phyloP scores from a whole-genome alignment of 2,113 vertebrate genomes.

The Tyto alba region DNA sequence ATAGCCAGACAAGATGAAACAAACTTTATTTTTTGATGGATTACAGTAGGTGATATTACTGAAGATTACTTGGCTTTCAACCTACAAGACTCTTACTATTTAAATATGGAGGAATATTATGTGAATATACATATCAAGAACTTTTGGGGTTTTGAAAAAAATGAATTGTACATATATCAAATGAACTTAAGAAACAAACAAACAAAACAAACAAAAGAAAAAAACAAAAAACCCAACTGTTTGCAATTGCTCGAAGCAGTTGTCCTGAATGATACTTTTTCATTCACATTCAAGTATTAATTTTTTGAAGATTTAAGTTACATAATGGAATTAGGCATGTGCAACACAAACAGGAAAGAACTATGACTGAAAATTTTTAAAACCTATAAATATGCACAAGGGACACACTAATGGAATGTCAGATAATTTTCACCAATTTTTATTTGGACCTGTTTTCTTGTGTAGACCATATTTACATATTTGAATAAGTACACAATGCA shows the following conservation, averaged over 20 bases:
- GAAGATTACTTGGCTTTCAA: conserved; percentile 82
- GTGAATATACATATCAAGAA: conserved; percentile 86
- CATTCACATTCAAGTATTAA: conserved; percentile 82
- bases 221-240: conserved; percentile 39
- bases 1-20: conserved; percentile 88
- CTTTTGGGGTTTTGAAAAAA: conserved; percentile 73
- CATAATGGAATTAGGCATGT: conserved; percentile 87
- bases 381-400: conserved; percentile 94
- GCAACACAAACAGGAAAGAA: conserved; percentile 80
- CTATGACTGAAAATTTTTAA: conserved; percentile 75
- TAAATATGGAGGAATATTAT: conserved; percentile 82
- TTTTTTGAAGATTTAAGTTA: conserved; percentile 88
- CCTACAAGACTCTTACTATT: conserved; percentile 80
- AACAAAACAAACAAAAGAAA: conserved; percentile 12
- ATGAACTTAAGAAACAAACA: conserved; percentile 70
- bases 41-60: conserved; percentile 74
- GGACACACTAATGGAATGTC: conserved; percentile 90
- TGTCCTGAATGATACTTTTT: conserved; percentile 81
- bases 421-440: conserved; percentile 92
- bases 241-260: conserved; percentile 79
- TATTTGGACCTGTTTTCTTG: conserved; percentile 93
- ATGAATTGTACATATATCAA: conserved; percentile 79
- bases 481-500: conserved; percentile 96
- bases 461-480: conserved; percentile 97
- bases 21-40: conserved; percentile 84